Evolutionary conservation across 2,797 vertebrate species (phyloP), one percentile per base, ranked within the genome.

Genomic region (Pitangus sulphuratus): DNA sequence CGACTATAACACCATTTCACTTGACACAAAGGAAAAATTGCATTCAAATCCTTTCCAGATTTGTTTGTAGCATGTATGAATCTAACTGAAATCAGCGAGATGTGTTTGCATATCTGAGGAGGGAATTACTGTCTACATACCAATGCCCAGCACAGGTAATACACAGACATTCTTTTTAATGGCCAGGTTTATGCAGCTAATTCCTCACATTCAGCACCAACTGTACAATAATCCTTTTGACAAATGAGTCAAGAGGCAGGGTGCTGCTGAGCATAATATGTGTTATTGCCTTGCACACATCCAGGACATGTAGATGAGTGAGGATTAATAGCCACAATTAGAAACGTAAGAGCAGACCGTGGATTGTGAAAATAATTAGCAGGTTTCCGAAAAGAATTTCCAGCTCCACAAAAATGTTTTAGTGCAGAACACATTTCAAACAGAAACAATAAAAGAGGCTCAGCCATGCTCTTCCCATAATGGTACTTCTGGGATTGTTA

Each of bases 291-390:
- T 77, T 12, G 80, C 90, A 89, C 84, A 83, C 89, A 91, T 89
- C 83, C 45, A 91, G 93, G 89, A 84, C 83, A 61, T 18, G n/a
- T 54, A 90, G 93, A 96, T 84, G 93, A 96, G 93, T 50, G 62
- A 96, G 94, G 90, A 96, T 95, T 96, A 95, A 97, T 96, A 90
- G 94, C 68, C 51, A 91, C 96, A 95, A 96, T 96, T 97, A 95
- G 90, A 85, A 95, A 77, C 0, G 1, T 95, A 91, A 95, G 90
- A 90, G 93, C 88, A 68, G 91, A 66, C 77, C 76, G 77, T 57
- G 92, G 91, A 88, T 91, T 90, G 89, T 86, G 92, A 93, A 95
- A 96, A 95, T 96, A 96, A 96, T 96, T 95, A 96, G 89, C 77
- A 70, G 85, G 72, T 91, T 93, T 87, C 68, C 79, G 90, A 82